These are phyloP conservation scores for Catocala nupta DNA, from an alignment of 2,888 invertebrate species.

Conservation along the genomic window DNA sequence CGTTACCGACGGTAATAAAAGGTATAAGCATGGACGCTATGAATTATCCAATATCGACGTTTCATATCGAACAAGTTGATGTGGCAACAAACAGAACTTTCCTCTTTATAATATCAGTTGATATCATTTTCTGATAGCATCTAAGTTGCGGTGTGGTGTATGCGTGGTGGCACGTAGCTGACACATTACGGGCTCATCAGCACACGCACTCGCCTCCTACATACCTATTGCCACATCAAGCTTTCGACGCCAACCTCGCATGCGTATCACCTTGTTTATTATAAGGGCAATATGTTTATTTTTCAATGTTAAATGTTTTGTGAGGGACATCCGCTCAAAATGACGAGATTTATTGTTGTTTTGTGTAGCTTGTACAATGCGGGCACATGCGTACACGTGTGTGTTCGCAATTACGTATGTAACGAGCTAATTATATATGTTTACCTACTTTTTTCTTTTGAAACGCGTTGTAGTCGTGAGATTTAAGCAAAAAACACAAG, in stretches of 20 bases:
- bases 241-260: constrained; percentile 37
- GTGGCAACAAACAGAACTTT: constrained; percentile 10
- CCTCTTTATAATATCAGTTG: constrained; percentile 14
- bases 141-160: constrained; percentile 3
- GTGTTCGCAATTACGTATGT: no score
- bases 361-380: background rate
- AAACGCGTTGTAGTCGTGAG: no score
- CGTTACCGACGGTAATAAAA: background rate
- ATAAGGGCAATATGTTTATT: constrained; percentile 29
- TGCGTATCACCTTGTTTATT: constrained; percentile 33
- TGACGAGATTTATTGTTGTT: background rate
- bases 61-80: background rate
- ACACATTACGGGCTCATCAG: constrained; percentile 54
- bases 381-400: background rate
- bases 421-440: no score
- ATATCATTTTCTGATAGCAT: constrained; percentile 28
- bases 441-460: no score
- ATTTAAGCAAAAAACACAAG: background rate
- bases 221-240: constrained; percentile 35
- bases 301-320: constrained; percentile 17
- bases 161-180: constrained; percentile 17
- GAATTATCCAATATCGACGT: background rate
- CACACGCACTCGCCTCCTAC: constrained; percentile 30
- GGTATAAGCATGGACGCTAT: background rate
- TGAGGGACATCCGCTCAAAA: constrained; percentile 11